Evolutionary conservation across 2,113 vertebrate genomes (phyloP), one percentile per base, ranked within the genome.

Genomic region (Thamnaconus septentrionalis): DNA sequence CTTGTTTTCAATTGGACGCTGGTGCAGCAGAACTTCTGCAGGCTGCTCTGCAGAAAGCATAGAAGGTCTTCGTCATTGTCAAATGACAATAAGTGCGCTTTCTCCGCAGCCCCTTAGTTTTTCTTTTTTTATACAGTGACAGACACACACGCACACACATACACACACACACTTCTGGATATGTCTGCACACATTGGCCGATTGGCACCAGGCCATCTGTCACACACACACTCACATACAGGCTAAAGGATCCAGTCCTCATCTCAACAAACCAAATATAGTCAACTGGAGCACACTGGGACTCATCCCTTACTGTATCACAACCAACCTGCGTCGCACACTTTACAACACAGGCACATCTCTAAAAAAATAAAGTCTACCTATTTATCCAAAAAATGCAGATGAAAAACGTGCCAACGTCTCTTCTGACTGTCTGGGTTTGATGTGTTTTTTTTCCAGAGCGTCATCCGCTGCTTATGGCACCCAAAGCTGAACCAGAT

Each of bases 401-500:
- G 18, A 31, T 31, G 18, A 31, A 31, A 31, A 31, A 31, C 18
- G 18, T 31, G 18, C 18, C 18, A 31, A 31, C 18, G 18, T 31
- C 18, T 31, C 18, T 31, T 31, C 18, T 31, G 18, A 31, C 18
- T 31, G 18, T 31, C 18, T 31, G 18, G 18, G 18, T 31, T 31
- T 31, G 18, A 31, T 4, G n/a, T 8, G 56, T 4, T 6, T 56
- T 5, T 53, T 9, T 7, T 55, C 7, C 89, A 99, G 96, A 98
- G 97, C 41, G 94, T 94, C n/a, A 94, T 98, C 42, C 96, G 95
- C 82, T 98, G 96, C 65, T 89, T 99, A 71, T 99, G 97, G 97
- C 97, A 99, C 82, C 97, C 96, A 5, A 99, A 98, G 82, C 88
- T 99, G 64, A 99, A 99, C 80, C 97, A 99, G 87, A 95, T 98